phyloP scores from a whole-genome alignment of 2,888 invertebrate genomes.

The Athalia rosae region DNA sequence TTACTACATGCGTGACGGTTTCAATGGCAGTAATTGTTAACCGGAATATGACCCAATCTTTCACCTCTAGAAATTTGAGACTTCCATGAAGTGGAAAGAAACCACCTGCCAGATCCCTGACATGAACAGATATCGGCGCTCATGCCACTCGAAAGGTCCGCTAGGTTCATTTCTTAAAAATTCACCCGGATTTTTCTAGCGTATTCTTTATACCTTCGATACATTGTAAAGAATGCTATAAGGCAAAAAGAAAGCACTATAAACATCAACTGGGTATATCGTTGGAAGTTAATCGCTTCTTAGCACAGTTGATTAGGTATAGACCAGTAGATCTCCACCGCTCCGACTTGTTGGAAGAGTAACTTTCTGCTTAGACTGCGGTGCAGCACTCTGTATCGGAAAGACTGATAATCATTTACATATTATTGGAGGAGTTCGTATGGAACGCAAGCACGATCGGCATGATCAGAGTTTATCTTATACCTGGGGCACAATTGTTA shows the following conservation, averaged over 20 bases:
- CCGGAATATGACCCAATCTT: no score
- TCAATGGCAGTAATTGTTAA: no score
- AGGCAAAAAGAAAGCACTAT: background rate
- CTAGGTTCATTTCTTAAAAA: no score
- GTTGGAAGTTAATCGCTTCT: background rate
- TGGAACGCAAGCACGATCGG: background rate
- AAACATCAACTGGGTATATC: background rate
- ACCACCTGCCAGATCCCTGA: no score
- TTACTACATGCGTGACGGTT: no score
- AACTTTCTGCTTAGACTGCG: constrained; percentile 26
- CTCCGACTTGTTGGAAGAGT: constrained; percentile 34
- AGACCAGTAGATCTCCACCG: constrained; percentile 28
- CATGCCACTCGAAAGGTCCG: no score
- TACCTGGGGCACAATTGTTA: background rate
- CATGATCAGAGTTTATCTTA: background rate
- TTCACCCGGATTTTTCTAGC: no score
- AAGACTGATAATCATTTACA: background rate
- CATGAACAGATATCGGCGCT: no score
- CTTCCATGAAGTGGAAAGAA: no score
- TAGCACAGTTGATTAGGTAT: background rate
- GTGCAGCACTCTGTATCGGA: constrained; percentile 8
- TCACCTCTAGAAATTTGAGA: no score
- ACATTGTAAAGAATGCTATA: no score
- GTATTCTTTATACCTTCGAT: no score
- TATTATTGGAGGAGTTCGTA: background rate